Evolutionary conservation across 2,113 vertebrate species (phyloP), one percentile per base, ranked within the genome.

Genomic region (Saiga tatarica): DNA sequence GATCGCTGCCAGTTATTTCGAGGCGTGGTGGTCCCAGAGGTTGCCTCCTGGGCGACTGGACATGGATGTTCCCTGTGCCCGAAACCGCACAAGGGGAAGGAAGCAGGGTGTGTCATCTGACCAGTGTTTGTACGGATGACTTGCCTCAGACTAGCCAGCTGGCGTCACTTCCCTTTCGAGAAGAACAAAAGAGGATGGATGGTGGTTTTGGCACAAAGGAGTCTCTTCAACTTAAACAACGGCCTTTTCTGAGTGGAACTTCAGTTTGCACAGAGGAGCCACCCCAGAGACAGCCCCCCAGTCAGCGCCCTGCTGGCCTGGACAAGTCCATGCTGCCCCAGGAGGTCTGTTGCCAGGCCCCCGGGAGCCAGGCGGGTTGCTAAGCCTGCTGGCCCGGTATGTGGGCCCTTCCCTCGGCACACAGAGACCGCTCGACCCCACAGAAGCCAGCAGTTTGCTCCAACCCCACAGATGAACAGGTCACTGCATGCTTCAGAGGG

Each of bases 71-170:
- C 88, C 94, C 91, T 81, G 85, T 78, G 93, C 96, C 81, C 78
- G 79, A 92, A 97, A 97, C 93, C 78, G 52, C 67, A 53, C 57
- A 67, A 30, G 71, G 47, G 74, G 89, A 98, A 98, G 97, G 82
- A 97, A 97, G 95, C 87, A 45, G 52, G 83, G 21, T 6, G 21
- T 7, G 7, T 97, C 97, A 55, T 52, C 95, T 87, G 89, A 97
- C 57, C 96, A 87, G 87, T 25, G 79, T 87, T 94, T 87, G 14
- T 45, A 91, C 90, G 13, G 74, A 87, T 55, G 93, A 82, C 82
- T 92, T 82, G 55, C 88, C 79, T 97, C 94, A 88, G 74, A 88
- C 50, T 36, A 62, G 97, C 82, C n/a, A 95, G 98, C 47, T 82
- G 89, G 21, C 57, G 87, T 93, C 91, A 60, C 67, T 97, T 98